These are phyloP conservation scores for Pocillopora meandrina DNA, from an alignment of 92 coral and sea anemone genomes.

Conservation along the genomic window DNA sequence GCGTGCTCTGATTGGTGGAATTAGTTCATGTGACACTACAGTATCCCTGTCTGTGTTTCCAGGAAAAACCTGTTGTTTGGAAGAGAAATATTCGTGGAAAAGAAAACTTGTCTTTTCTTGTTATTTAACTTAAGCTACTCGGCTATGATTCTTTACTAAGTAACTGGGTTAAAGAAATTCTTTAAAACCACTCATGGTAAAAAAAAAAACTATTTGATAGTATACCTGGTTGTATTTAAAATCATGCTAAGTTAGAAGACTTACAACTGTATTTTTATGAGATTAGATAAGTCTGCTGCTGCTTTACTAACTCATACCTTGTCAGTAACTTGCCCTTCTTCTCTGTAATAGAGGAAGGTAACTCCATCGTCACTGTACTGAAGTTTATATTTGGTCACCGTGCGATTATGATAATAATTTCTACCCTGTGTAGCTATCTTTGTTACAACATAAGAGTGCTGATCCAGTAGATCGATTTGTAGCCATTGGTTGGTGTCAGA, in stretches of 20 bases:
- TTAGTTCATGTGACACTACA: background rate
- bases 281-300: no score
- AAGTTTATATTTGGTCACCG: background rate
- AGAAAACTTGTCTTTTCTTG: no score
- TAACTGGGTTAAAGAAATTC: no score
- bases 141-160: no score
- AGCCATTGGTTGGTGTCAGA: background rate
- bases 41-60: background rate
- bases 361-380: background rate
- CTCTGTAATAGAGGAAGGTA: background rate
- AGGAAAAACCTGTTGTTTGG: background rate
- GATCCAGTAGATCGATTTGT: background rate
- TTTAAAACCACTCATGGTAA: no score
- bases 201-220: no score
- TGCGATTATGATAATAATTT: background rate
- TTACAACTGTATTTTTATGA: no score
- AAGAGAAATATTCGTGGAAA: background rate
- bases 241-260: no score
- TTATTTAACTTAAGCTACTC: no score
- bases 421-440: background rate
- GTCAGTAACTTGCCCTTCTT: background rate
- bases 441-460: background rate
- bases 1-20: slow-evolving; percentile 1
- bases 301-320: background rate
- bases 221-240: no score